A percentile compares a stretch with the other conserved stretches of the same genome.
These are phyloP conservation scores for Apodemia zela DNA, from an alignment of 2,888 invertebrate species.

Conservation along the genomic window DNA sequence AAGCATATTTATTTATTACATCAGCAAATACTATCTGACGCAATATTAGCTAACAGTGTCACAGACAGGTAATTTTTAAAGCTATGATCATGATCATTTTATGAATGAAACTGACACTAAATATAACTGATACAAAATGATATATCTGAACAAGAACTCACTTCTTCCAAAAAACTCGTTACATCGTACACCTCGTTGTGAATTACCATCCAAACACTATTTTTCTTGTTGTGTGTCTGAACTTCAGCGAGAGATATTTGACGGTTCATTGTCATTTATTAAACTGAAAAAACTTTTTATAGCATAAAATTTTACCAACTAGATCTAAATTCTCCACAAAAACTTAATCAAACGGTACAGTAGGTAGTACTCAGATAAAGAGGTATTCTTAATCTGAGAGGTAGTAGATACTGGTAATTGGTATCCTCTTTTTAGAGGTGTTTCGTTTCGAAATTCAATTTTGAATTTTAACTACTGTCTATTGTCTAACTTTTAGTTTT, in stretches of 20 bases:
- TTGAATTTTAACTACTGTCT: too few species aligned
- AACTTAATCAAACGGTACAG: not conserved
- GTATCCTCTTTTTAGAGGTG: too few species aligned
- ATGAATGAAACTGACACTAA: not conserved
- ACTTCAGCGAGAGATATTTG: slow-evolving; percentile 82
- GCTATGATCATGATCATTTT: not conserved
- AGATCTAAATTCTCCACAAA: not conserved
- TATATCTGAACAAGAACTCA: slow-evolving; percentile 47
- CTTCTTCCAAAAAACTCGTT: slow-evolving; percentile 87
- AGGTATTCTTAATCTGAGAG: too few species aligned
- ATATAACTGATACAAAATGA: not conserved
- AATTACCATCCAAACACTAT: slow-evolving; percentile 85
- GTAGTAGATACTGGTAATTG: too few species aligned
- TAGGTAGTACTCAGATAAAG: too few species aligned
- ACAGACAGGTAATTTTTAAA: too few species aligned
- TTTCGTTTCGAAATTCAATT: too few species aligned
- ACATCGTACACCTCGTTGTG: slow-evolving; percentile 91
- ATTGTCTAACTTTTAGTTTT: too few species aligned
- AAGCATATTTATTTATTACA: not conserved
- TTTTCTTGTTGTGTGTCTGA: slow-evolving; percentile 77
- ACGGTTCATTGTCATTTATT: slow-evolving; percentile 43
- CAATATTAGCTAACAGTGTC: too few species aligned
- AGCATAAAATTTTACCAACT: not conserved
- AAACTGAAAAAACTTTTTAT: not conserved
- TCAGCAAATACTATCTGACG: too few species aligned